These are phyloP conservation scores for Cossypha polioptera DNA, from an alignment of 2,797 vertebrate genomes.

Conservation along the genomic window DNA sequence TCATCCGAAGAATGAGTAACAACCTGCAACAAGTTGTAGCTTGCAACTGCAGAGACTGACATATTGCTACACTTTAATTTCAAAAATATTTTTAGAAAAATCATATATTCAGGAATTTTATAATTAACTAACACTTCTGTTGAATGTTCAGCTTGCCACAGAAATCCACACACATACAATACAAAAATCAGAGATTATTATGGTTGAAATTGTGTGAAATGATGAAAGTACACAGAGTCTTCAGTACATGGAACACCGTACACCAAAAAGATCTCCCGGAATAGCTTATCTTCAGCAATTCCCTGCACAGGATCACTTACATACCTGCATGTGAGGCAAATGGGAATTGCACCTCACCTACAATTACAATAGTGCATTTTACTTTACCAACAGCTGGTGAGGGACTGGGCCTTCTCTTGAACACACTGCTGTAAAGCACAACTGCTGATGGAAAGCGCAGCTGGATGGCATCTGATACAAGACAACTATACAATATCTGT, in stretches of 20 bases:
- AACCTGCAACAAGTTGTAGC: background rate
- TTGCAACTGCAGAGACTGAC: background rate
- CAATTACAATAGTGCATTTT: background rate
- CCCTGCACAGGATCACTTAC: background rate
- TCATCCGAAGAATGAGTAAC: background rate
- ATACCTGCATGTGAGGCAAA: background rate
- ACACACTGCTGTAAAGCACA: background rate
- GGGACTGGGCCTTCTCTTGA: background rate
- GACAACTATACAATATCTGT: fast-evolving
- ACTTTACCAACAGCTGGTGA: background rate
- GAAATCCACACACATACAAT: background rate
- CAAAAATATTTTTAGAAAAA: slow-evolving; percentile 15
- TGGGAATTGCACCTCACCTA: background rate
- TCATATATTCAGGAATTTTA: background rate
- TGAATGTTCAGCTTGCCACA: slow-evolving; percentile 11
- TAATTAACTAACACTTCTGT: slow-evolving; percentile 13
- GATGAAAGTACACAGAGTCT: background rate
- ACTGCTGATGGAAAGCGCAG: background rate
- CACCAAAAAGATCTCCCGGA: background rate
- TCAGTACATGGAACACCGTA: background rate
- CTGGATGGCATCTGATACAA: background rate
- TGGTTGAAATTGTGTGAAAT: background rate
- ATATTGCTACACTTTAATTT: slow-evolving; percentile 1
- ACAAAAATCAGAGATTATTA: slow-evolving; percentile 8
- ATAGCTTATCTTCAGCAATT: background rate